Evolutionary conservation across 2,113 vertebrate species (phyloP), one percentile per base, ranked within the genome.

Genomic region (Chloroceryle aenea): DNA sequence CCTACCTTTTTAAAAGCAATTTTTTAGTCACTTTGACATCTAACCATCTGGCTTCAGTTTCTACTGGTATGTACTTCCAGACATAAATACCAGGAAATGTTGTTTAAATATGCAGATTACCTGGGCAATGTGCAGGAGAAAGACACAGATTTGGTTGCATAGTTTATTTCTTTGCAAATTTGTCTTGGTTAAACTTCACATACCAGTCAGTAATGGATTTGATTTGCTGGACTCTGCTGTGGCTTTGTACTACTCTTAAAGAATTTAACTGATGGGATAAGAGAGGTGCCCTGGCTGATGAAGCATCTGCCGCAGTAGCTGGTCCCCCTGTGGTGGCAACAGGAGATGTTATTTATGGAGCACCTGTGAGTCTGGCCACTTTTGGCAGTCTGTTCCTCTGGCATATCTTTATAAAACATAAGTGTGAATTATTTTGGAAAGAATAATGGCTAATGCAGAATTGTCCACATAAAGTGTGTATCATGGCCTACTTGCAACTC

Each of bases 1-100:
- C 34, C 56, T 83, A 96, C 68, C 75, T 92, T 93, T 93, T 96
- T 96, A 81, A 96, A 96, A 94, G 43, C 72, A 94, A 83, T 81
- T 86, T 94, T 92, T 96, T 88, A 96, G 85, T 95, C 72, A 56
- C 79, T 84, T 67, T 96, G 85, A 88, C 93, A 83, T 95, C 92
- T 86, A 91, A 90, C 90, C 92, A 96, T 96, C 94, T 96, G 95
- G 87, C 75, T 95, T 72, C 38, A 52, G 63, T 90, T 94, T 94
- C 72, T 75, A 34, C 85, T 0, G 0, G 74, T 76, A 52, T 73
- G 62, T 29, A 85, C n/a, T 94, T 86, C 81, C 80, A 94, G 76
- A 55, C 80, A 82, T 71, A 71, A 81, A 89, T 78, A 53, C 25
- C 58, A 56, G 79, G 62, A 90, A 68, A 64, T 43, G 67, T 84